These are phyloP conservation scores for Corydoras sp. DNA, from an alignment of 2,113 vertebrate genomes.

Conservation along the genomic window DNA sequence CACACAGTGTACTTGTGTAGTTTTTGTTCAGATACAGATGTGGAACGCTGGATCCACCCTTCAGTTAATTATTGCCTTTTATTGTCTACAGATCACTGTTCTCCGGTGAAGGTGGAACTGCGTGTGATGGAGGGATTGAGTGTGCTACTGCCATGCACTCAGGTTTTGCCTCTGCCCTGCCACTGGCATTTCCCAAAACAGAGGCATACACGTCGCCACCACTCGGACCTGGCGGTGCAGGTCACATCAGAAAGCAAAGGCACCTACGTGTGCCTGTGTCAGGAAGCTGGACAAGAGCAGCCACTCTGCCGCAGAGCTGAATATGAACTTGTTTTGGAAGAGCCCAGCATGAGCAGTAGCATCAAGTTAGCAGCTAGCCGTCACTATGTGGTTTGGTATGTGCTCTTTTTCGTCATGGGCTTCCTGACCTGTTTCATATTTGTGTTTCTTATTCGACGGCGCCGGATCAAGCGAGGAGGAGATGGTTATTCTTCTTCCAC, in stretches of 20 bases:
- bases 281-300: constrained; percentile 61
- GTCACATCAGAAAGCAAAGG: constrained; percentile 66
- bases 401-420: constrained; percentile 62
- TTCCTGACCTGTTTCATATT: constrained; percentile 46
- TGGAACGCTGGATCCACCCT: no score
- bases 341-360: constrained; percentile 32
- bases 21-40: no score
- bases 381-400: constrained; percentile 52
- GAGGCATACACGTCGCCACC: constrained; percentile 56
- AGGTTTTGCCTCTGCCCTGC: constrained; percentile 70
- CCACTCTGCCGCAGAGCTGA: constrained; percentile 62
- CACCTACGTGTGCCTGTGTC: constrained; percentile 70
- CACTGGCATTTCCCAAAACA: constrained; percentile 68
- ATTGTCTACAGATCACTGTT: constrained; percentile 51
- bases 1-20: no score
- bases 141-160: constrained; percentile 63
- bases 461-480: neutral
- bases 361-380: constrained; percentile 24
- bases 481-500: constrained; percentile 52
- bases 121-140: constrained; percentile 54
- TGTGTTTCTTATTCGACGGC: constrained; percentile 33
- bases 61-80: no score
- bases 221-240: constrained; percentile 71
- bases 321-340: constrained; percentile 65
- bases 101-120: constrained; percentile 42